Evolutionary conservation across 92 coral and sea anemone species (phyloP).

Genomic region (Heliopora coerulea): DNA sequence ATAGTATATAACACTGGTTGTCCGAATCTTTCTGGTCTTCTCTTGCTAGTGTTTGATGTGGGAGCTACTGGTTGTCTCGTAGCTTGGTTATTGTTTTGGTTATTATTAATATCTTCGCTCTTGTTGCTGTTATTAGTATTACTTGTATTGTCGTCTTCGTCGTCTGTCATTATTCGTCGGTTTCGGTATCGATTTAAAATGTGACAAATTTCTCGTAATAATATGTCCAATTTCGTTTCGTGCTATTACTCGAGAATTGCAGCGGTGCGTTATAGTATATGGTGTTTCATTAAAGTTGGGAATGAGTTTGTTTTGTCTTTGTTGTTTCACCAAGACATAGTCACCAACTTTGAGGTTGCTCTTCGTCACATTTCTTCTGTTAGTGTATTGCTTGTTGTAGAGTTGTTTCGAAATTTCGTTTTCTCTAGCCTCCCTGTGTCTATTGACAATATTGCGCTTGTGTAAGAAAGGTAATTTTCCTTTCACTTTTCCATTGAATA

Average conservation of each 20-base stretch:
- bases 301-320: not conserved
- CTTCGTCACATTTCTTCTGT: not conserved
- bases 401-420: too few species aligned
- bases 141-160: not conserved
- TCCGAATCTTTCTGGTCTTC: too few species aligned
- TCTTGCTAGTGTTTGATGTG: too few species aligned
- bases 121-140: not conserved
- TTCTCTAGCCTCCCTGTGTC: too few species aligned
- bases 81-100: not conserved
- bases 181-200: slow-evolving; percentile 5
- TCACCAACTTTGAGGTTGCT: slow-evolving; percentile 16
- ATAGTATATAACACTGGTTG: too few species aligned
- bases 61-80: too few species aligned
- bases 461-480: too few species aligned
- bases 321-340: not conserved
- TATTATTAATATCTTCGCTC: not conserved
- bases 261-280: not conserved
- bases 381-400: slow-evolving; percentile 14
- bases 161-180: not conserved
- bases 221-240: not conserved
- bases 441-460: too few species aligned
- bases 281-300: not conserved
- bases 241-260: slow-evolving; percentile 2
- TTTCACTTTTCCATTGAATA: too few species aligned
- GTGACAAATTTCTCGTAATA: slow-evolving; percentile 7